phyloP scores from a whole-genome alignment of 2,113 vertebrate species.

The Hylia prasina region DNA sequence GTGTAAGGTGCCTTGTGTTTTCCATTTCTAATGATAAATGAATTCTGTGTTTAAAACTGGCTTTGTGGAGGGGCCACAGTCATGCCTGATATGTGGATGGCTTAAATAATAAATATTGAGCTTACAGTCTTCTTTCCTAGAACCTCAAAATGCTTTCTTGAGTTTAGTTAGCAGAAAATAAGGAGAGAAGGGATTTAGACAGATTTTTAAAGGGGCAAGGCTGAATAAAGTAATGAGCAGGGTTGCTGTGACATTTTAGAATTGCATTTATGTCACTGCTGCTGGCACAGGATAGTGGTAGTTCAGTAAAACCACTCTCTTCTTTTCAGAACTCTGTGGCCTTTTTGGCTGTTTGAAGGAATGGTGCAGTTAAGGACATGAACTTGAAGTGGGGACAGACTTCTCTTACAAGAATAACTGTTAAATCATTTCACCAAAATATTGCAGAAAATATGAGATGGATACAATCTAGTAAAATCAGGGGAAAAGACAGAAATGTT shows the following conservation, averaged over 20 bases:
- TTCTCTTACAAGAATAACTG: neutral
- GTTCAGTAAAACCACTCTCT: neutral
- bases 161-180: neutral
- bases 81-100: neutral
- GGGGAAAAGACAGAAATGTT: neutral
- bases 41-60: neutral
- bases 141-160: neutral
- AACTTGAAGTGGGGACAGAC: neutral
- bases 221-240: neutral
- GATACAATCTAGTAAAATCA: neutral
- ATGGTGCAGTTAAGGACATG: neutral
- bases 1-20: neutral
- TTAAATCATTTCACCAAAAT: neutral
- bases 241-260: neutral
- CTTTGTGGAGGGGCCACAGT: neutral
- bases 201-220: neutral
- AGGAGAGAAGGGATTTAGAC: neutral
- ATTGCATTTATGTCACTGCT: neutral
- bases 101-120: neutral
- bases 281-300: neutral
- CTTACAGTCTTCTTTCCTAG: neutral
- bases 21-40: neutral
- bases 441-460: neutral
- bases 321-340: neutral
- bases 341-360: neutral